These are phyloP conservation scores for Merops nubicus DNA, from an alignment of 2,113 vertebrate species.

Conservation along the genomic window DNA sequence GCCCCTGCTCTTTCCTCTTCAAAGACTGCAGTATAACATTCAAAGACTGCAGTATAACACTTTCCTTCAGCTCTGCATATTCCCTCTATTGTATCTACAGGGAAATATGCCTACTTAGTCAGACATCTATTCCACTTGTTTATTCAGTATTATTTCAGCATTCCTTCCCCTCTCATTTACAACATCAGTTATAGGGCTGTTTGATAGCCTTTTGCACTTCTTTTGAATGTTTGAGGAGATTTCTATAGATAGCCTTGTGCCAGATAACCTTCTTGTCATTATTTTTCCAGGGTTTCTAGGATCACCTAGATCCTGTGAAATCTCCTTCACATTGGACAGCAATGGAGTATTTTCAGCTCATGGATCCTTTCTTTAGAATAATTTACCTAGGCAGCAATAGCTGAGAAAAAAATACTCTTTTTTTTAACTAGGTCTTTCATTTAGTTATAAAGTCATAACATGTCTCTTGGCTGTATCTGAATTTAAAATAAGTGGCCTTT, in stretches of 20 bases:
- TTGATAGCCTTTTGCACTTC: not conserved
- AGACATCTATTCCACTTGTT: not conserved
- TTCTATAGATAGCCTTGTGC: not conserved
- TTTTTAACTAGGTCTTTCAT: not conserved
- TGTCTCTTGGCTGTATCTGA: not conserved
- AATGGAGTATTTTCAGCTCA: not conserved
- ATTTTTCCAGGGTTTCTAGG: not conserved
- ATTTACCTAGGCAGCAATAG: not conserved
- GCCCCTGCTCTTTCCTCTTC: not conserved
- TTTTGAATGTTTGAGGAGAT: not conserved
- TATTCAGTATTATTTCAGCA: not conserved
- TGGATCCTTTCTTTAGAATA: not conserved
- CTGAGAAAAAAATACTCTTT: not conserved
- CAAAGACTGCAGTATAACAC: not conserved
- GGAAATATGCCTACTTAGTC: not conserved
- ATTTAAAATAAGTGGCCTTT: slow-evolving; percentile 11
- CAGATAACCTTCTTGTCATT: not conserved
- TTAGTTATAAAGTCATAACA: not conserved
- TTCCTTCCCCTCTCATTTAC: not conserved
- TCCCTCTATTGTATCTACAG: not conserved
- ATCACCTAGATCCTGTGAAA: not conserved
- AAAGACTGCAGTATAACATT: not conserved
- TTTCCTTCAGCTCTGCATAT: not conserved
- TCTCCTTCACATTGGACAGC: not conserved
- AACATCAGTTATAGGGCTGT: not conserved